These are phyloP conservation scores for Mungos mungo DNA, from an alignment of 2,113 vertebrate species.

Conservation along the genomic window DNA sequence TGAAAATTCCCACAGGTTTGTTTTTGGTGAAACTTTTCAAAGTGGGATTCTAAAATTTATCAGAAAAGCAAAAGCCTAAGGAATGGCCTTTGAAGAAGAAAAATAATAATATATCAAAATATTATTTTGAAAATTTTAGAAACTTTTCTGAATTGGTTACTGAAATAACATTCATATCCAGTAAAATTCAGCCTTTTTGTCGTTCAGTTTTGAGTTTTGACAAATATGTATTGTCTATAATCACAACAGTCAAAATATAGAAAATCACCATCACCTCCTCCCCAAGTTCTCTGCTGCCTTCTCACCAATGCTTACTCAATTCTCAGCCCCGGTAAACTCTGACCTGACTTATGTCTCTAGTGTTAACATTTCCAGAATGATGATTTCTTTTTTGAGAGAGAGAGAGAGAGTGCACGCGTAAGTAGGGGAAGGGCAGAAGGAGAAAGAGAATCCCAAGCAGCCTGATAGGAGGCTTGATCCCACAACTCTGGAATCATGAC, in stretches of 20 bases:
- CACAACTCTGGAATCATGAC: no score
- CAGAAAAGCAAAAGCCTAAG: not conserved
- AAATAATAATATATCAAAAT: not conserved
- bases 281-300: not conserved
- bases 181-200: not conserved
- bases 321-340: not conserved
- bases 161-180: not conserved
- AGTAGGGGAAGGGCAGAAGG: no score
- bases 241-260: not conserved
- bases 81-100: not conserved
- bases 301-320: not conserved
- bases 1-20: not conserved
- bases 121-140: not conserved
- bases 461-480: no score
- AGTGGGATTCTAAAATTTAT: constrained; percentile 20
- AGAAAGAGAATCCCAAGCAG: no score
- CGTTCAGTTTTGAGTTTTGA: not conserved
- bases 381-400: not conserved
- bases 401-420: rapidly evolving
- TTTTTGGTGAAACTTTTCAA: not conserved
- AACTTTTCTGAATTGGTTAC: not conserved
- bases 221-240: not conserved
- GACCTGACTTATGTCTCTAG: not conserved
- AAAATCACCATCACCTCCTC: not conserved
- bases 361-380: not conserved